Base-by-base conservation (phyloP, 2,797 vertebrate genomes). In the Peromyscus melanophrys region DNA sequence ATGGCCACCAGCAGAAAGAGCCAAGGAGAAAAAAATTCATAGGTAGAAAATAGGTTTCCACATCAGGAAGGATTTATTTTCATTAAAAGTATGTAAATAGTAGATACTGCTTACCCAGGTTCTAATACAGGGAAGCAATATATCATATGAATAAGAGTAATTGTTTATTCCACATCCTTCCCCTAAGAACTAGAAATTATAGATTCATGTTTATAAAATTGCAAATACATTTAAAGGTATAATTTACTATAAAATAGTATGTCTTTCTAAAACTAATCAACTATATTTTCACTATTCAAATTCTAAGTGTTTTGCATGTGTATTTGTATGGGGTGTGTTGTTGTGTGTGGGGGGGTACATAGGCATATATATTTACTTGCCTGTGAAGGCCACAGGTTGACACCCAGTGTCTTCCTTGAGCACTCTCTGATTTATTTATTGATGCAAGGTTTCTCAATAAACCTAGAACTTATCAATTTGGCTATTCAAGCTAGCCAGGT, bases 61-160 rank as follows among this genome's bases (percentile, higher is more conserved):
- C 4, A 27, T 49, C 27, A 82, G 12, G 17, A 97, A 93, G 10
- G 6, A 82, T 73, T 84, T 91, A 80, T 92, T 83, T 92, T 89
- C 55, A 76, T 49, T 86, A 89, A 93, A 92, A 89, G 49, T 67
- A 89, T 19, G 13, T 69, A 92, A 93, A 82, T 80, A 55, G 65
- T 82, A 25, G 16, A 75, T 55, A 90, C 7, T 83, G 27, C 89
- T 82, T 61, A 46, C 7, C n/a, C 55, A 40, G 12, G 23, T 55
- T 29, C 14, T 61, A 40, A 61, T 43, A 17, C n/a, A 63, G 43
- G 59, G 27, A 63, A 19, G 1, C 16, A 46, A 46, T 49, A 67
- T 34, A 21, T 17, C 40, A 67, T 11, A 5, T 46, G 46, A 46
- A 65, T 84, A 61, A 65, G 27, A 63, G 1, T 63, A 61, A 61